Conservation (phyloP, 2,888 invertebrate genomes). For the Cylloceria caligata region DNA sequence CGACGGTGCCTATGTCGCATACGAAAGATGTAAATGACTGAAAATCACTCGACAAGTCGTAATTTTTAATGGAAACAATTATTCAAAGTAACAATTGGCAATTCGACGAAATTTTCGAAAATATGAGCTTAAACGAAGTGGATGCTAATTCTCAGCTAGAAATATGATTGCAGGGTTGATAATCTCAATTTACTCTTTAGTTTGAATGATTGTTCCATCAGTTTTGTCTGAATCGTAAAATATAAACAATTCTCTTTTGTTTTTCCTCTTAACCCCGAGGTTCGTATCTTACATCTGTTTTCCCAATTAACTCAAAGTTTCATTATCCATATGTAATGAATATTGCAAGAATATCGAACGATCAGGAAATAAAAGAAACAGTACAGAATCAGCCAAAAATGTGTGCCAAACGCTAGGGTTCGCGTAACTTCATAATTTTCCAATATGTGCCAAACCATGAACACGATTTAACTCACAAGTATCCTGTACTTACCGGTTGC, state of each 20-base stretch:
- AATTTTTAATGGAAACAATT: background rate
- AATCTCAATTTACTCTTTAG: background rate
- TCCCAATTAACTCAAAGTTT: background rate
- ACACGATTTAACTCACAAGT: background rate
- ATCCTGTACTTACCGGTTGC: background rate
- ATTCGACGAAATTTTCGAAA: background rate
- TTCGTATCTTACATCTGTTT: background rate
- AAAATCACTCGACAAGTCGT: background rate
- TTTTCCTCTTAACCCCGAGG: too few relatives aligned
- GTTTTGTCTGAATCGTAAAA: background rate
- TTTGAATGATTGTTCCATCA: background rate
- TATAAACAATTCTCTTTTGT: background rate
- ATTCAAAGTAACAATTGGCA: background rate
- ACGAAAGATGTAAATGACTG: background rate
- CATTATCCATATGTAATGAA: conserved; percentile 9
- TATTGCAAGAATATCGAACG: conserved; percentile 14
- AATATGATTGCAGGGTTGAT: too few relatives aligned
- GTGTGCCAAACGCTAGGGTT: conserved; percentile 26
- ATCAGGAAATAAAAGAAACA: conserved; percentile 6
- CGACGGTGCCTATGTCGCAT: background rate
- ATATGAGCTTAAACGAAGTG: background rate
- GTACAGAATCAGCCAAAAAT: conserved; percentile 36
- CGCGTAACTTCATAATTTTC: conserved; percentile 31
- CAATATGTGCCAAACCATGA: conserved; percentile 46
- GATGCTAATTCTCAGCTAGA: background rate